Percentiles rank a stretch among this genome's conserved stretches.
Evolutionary conservation across 1,140 invertebrate species (phyloP).

Genomic region (Trinorchestia longiramus): DNA sequence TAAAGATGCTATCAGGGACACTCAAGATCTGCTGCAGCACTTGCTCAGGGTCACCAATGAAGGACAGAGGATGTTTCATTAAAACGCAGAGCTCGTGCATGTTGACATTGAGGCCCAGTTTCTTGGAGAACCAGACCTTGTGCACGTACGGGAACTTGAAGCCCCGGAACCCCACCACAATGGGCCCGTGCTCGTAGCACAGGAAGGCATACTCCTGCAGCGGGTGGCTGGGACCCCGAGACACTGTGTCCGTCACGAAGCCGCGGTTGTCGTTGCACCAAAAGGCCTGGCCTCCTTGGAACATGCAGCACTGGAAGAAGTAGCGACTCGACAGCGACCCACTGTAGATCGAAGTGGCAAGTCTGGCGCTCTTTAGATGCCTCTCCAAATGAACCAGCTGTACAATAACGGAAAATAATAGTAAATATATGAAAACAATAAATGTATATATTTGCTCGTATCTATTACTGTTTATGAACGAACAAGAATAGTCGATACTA

Average conservation of each 20-base stretch:
- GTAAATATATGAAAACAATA: not conserved
- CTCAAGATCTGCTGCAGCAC: not conserved
- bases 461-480: not conserved
- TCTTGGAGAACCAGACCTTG: not conserved
- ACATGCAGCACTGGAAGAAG: slow-evolving; percentile 43
- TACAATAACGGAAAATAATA: not conserved
- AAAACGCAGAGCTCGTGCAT: slow-evolving; percentile 18
- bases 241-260: not conserved
- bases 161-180: not conserved
- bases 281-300: not conserved
- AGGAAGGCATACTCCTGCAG: slow-evolving; percentile 41
- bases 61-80: not conserved
- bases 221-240: not conserved
- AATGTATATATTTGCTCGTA: not conserved
- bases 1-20: not conserved
- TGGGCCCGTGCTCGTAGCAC: not conserved
- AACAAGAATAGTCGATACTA: too few relatives aligned
- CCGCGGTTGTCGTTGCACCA: not conserved
- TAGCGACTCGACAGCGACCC: not conserved
- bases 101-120: not conserved
- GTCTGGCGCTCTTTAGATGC: not conserved
- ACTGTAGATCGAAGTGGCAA: not conserved
- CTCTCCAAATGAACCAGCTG: not conserved
- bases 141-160: not conserved
- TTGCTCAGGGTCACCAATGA: not conserved